Conservation (phyloP, 2,888 invertebrate genomes). For the Malacosoma neustria region DNA sequence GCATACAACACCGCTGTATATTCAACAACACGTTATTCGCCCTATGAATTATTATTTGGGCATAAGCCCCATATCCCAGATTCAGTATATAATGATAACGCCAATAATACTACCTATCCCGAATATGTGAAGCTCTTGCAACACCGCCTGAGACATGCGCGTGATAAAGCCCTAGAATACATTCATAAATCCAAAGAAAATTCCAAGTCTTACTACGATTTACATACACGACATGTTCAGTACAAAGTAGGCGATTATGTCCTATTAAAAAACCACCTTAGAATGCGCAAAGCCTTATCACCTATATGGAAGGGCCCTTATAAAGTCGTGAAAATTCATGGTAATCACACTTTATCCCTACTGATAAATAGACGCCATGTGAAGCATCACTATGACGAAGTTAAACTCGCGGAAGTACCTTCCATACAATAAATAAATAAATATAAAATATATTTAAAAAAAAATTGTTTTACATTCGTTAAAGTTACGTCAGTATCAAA, state of each 20-base stretch:
- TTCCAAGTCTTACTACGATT: slow-evolving; percentile 21
- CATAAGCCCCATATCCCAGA: slow-evolving; percentile 23
- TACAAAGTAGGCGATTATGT: slow-evolving; percentile 16
- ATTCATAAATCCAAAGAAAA: slow-evolving; percentile 1
- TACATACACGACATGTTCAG: slow-evolving; percentile 2
- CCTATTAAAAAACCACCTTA: slow-evolving; percentile 13
- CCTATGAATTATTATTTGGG: slow-evolving; percentile 29
- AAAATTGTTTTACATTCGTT: too few relatives aligned
- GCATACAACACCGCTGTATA: slow-evolving; percentile 14
- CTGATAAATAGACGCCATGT: background rate
- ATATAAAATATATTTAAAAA: too few relatives aligned
- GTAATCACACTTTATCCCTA: background rate
- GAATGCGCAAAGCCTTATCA: slow-evolving; percentile 14
- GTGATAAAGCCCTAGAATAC: slow-evolving; percentile 1
- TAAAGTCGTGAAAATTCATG: background rate
- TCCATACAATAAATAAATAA: too few relatives aligned
- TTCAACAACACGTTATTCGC: slow-evolving; percentile 13
- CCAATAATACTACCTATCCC: slow-evolving; percentile 7
- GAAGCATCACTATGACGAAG: background rate
- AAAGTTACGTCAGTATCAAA: too few relatives aligned
- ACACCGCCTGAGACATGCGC: background rate
- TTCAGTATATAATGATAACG: slow-evolving; percentile 11
- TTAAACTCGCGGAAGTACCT: background rate
- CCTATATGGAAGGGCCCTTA: slow-evolving; percentile 17
- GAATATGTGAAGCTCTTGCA: slow-evolving; percentile 11